Evolutionary conservation across 1,140 invertebrate species (phyloP).

Genomic region (Phymastichus coffea): DNA sequence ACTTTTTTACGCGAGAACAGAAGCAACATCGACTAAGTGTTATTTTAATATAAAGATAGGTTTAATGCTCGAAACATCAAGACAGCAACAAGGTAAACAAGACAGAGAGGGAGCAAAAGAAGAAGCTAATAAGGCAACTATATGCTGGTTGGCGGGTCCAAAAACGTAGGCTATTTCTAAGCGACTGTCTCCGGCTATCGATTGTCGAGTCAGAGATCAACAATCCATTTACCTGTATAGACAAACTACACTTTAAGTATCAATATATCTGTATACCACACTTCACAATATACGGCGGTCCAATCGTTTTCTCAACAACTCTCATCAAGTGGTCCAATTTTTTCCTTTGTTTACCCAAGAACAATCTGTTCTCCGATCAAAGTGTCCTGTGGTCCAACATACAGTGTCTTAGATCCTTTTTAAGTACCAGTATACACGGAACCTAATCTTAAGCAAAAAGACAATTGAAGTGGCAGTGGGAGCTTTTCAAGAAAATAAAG

Average conservation of each 20-base stretch:
- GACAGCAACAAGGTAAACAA: constrained; percentile 20
- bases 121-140: constrained; percentile 38
- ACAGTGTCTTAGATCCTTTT: constrained; percentile 34
- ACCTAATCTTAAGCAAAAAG: no score
- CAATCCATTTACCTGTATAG: no score
- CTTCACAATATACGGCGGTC: no score
- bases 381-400: constrained; percentile 38
- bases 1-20: no score
- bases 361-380: no score
- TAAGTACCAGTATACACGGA: constrained; percentile 13
- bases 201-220: constrained; percentile 30
- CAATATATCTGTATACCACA: no score
- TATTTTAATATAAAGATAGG: no score
- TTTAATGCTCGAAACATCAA: no score
- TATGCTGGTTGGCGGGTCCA: constrained; percentile 58
- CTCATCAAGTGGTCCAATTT: constrained; percentile 19
- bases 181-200: constrained; percentile 28
- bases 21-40: no score
- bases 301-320: neutral
- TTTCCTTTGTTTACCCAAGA: neutral
- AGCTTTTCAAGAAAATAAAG: no score
- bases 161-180: constrained; percentile 55
- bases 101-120: constrained; percentile 11
- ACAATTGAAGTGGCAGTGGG: no score
- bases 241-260: no score